These are phyloP conservation scores for Ophion ellenae DNA, from an alignment of 2,888 invertebrate genomes.

Conservation along the genomic window DNA sequence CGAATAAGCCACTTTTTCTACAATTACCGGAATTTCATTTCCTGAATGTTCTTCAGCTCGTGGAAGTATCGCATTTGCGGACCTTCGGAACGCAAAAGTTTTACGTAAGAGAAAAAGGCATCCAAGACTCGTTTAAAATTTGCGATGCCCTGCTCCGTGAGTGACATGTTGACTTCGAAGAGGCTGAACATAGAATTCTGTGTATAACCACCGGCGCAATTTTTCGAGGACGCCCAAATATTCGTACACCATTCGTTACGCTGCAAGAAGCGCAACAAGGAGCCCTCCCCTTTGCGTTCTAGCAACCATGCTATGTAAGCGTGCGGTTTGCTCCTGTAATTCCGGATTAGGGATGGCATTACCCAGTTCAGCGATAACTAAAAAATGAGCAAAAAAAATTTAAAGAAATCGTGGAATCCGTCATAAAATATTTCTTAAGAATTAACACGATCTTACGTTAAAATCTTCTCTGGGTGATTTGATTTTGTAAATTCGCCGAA, in stretches of 20 bases:
- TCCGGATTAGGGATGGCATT: constrained; percentile 4
- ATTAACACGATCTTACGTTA: no score
- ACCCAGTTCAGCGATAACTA: constrained; percentile 5
- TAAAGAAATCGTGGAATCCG: background rate
- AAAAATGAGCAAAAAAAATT: background rate
- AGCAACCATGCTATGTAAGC: constrained; percentile 11
- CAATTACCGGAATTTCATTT: background rate
- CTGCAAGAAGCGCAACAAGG: constrained; percentile 16
- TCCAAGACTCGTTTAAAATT: background rate
- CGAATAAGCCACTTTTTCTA: no score
- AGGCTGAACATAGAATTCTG: background rate
- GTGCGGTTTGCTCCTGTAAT: constrained; percentile 21
- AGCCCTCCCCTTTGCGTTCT: constrained; percentile 14
- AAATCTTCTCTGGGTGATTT: background rate
- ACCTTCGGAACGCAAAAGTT: background rate
- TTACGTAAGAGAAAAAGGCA: constrained; percentile 5
- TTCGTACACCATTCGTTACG: constrained; percentile 19
- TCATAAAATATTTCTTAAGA: no score
- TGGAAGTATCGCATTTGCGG: background rate
- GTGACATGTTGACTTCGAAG: background rate
- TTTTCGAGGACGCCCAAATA: no score
- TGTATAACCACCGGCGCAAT: no score
- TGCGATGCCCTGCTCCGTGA: background rate
- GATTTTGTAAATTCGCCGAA: constrained; percentile 21
- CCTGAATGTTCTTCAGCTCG: background rate